Evolutionary conservation across 92 coral and sea anemone genomes (phyloP), one percentile per base, ranked within the genome.

Genomic region (Palythoa grandiflora): DNA sequence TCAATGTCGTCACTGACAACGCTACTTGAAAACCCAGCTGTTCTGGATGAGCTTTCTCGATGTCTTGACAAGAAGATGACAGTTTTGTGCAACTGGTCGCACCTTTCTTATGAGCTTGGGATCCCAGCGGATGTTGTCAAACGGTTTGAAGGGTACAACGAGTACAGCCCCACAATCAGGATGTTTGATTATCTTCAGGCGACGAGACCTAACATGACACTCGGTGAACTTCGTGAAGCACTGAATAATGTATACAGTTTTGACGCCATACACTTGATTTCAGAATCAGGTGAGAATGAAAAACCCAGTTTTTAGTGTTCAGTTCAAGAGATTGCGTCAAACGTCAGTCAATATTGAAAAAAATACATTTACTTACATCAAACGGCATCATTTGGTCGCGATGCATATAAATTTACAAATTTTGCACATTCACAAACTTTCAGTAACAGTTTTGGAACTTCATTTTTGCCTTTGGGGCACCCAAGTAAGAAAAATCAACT

Each of bases 41-140:
- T 78, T 16, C 21, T 78, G 83, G 83, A 78, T 36, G 51, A 37
- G 11, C 70, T 78, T 17, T 55, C 68, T 12, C 83, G 50, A 14
- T 78, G 83, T 38, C 83, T 78, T 20, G 83, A 78, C 50, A 78
- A 78, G 13, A 28, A 78, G 68, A 11, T 78, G 36, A 78, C 55
- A 50, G 40, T 78, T 11, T 3, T 54, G 6, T 9, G 20, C 15
- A 19, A 78, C 44, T 78, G 83, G 83, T 50, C 53, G 14, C 83
- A 78, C 37, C 83, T 78, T 54, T 71, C 83, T 16, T 2, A 36
- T 78, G 50, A 60, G 36, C 83, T 78, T 15, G 47, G 14, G 0
- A 16, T 78, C 11, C 83, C 83, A 37, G 21, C 70, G 35, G 71
- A 78, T 0, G 83, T 78, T 1, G 6, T 14, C 21, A 38, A 15